Conservation (phyloP, 2,797 vertebrate genomes). For the Rousettus madagascariensis region DNA sequence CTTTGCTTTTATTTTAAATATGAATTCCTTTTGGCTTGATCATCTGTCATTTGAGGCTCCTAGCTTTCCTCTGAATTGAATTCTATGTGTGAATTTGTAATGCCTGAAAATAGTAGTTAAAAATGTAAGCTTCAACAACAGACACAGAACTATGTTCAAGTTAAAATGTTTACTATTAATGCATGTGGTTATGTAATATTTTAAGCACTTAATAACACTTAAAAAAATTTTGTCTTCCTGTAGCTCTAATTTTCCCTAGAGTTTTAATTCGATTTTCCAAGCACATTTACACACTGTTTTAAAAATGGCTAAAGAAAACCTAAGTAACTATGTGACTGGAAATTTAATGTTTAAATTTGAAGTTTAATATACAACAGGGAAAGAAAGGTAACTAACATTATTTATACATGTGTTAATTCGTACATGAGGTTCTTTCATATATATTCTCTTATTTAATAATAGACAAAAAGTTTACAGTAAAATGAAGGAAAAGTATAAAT, state of each 20-base stretch:
- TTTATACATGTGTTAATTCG: background rate
- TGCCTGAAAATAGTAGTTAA: conserved; percentile 24
- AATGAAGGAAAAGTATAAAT: background rate
- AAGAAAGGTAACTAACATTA: conserved; percentile 26
- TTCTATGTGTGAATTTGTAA: conserved; percentile 46
- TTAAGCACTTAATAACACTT: background rate
- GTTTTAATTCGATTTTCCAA: conserved; percentile 59
- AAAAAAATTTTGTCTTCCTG: conserved; percentile 60
- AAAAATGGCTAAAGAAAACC: conserved; percentile 48
- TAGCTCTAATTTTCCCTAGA: conserved; percentile 53
- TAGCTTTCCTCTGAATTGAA: conserved; percentile 39
- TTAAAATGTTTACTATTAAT: conserved; percentile 38
- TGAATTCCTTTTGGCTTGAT: conserved; percentile 62
- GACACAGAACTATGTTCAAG: background rate
- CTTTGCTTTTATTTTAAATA: conserved; percentile 66
- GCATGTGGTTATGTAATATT: conserved; percentile 30
- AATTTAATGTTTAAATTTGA: conserved; percentile 36
- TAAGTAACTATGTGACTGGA: conserved; percentile 43
- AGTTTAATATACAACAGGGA: conserved; percentile 28
- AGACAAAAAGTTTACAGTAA: conserved; percentile 39
- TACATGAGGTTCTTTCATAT: background rate
- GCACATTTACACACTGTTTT: conserved; percentile 55
- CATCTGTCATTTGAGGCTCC: conserved; percentile 36
- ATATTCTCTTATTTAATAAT: conserved; percentile 32
- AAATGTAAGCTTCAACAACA: background rate